These are phyloP conservation scores for Sus cebifrons DNA, from an alignment of 2,797 vertebrate genomes.

Conservation along the genomic window DNA sequence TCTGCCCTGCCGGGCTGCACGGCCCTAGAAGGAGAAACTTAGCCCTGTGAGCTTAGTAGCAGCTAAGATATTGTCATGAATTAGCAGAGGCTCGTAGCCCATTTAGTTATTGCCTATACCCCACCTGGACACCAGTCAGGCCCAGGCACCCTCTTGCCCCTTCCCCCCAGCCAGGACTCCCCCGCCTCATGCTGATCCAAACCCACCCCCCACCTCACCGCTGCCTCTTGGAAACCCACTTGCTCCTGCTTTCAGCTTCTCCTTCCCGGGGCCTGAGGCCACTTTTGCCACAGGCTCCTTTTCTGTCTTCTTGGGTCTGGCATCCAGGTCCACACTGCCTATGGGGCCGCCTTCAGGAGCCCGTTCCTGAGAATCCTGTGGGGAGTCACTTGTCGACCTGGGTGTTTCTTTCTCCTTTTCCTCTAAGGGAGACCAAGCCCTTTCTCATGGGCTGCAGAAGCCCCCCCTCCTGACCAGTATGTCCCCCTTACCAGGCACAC, in stretches of 20 bases:
- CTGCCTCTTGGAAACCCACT: conserved; percentile 43
- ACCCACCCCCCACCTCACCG: not conserved
- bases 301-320: conserved; percentile 47
- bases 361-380: conserved; percentile 55
- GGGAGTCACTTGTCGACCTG: not conserved
- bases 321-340: not conserved
- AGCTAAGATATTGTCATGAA: not conserved
- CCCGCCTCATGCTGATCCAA: accelerated
- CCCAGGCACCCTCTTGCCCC: not conserved
- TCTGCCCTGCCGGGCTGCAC: not conserved
- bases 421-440: not conserved
- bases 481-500: not conserved
- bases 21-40: not conserved
- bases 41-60: not conserved
- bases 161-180: not conserved
- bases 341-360: not conserved
- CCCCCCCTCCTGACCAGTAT: not conserved
- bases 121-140: not conserved
- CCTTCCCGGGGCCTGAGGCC: not conserved
- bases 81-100: not conserved
- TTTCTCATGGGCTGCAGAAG: not conserved
- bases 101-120: not conserved
- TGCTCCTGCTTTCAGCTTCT: conserved; percentile 60
- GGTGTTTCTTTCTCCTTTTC: not conserved
- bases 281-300: conserved; percentile 25